phyloP scores from a whole-genome alignment of 2,797 vertebrate genomes.

The Merluccius polli region DNA sequence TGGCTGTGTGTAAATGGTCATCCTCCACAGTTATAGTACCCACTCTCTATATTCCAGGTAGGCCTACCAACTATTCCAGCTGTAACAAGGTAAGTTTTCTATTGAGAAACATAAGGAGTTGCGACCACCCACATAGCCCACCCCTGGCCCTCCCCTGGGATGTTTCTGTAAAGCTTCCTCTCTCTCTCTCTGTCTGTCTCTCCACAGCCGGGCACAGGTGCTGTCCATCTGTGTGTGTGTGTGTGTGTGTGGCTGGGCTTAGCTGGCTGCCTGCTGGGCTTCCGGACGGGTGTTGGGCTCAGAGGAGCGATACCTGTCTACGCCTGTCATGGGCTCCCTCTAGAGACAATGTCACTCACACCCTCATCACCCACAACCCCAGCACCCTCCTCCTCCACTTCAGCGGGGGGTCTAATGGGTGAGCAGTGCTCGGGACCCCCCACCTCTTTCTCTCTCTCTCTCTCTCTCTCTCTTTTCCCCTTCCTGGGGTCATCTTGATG shows the following conservation, averaged over 20 bases:
- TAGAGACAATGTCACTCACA: slow-evolving; percentile 46
- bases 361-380: slow-evolving; percentile 59
- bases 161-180: slow-evolving; percentile 23
- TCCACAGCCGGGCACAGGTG: slow-evolving; percentile 65
- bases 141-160: slow-evolving; percentile 21
- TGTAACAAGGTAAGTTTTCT: background rate
- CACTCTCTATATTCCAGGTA: background rate
- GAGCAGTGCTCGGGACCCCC: slow-evolving; percentile 41
- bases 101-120: slow-evolving; percentile 22
- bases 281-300: slow-evolving; percentile 30
- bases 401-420: slow-evolving; percentile 36
- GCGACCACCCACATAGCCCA: slow-evolving; percentile 61
- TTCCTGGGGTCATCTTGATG: background rate
- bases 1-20: background rate
- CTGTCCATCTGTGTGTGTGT: slow-evolving; percentile 67
- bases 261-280: slow-evolving; percentile 30
- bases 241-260: slow-evolving; percentile 30
- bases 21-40: background rate
- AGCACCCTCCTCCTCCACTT: slow-evolving; percentile 37
- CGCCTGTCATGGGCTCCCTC: slow-evolving; percentile 53
- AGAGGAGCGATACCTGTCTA: slow-evolving; percentile 60
- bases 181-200: slow-evolving; percentile 28
- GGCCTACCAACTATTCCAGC: background rate
- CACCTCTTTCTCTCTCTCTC: background rate
- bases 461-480: slow-evolving; percentile 29